Evolutionary conservation across 1,140 invertebrate genomes (phyloP).

Genomic region (silkworm (Bombyx mori)): ASM3026992v2 NC_085110.1:10134001-10134500

Average conservation of each 20-base stretch:
- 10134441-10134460: slow-evolving; percentile 42
- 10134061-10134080: neutral
- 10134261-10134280: slow-evolving; percentile 66
- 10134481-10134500: slow-evolving; percentile 3
- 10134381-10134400: slow-evolving; percentile 67
- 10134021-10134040: slow-evolving; percentile 10
- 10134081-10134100: neutral
- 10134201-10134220: slow-evolving; percentile 7
- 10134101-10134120: too few species aligned
- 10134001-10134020: slow-evolving; percentile 38
- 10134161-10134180: too few species aligned
- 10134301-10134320: slow-evolving; percentile 67
- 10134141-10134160: too few species aligned
- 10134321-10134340: slow-evolving; percentile 71
- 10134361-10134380: slow-evolving; percentile 68
- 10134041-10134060: slow-evolving; percentile 43
- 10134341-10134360: slow-evolving; percentile 68
- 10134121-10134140: too few species aligned
- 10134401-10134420: slow-evolving; percentile 66
- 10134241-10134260: slow-evolving; percentile 37
- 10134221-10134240: slow-evolving; percentile 16
- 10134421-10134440: slow-evolving; percentile 58
- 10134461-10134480: slow-evolving; percentile 15
- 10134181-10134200: slow-evolving; percentile 5
- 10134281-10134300: slow-evolving; percentile 67